Evolutionary conservation across 2,113 vertebrate species (phyloP).

Genomic region (Crotalus horridus): DNA sequence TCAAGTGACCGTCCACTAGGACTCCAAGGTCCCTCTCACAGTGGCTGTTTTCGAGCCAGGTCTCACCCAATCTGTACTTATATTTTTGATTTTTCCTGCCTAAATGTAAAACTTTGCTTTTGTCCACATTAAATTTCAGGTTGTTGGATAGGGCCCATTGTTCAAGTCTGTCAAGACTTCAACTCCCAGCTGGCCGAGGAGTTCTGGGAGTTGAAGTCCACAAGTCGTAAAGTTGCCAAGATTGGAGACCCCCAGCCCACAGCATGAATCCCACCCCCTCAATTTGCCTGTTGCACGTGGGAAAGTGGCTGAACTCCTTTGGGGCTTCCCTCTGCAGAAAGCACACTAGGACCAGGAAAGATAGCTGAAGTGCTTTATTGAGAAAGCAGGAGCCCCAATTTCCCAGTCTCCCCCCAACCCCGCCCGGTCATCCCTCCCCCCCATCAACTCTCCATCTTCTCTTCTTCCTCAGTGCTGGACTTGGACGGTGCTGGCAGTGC

Average conservation of each 20-base stretch:
- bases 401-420: neutral
- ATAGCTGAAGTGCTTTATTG: neutral
- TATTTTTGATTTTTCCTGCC: no score
- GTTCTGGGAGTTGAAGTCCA: neutral
- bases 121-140: no score
- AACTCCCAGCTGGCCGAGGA: neutral
- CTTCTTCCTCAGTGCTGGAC: constrained; percentile 8
- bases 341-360: neutral
- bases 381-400: neutral
- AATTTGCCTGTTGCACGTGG: no score
- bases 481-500: constrained; percentile 54
- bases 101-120: no score
- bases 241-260: neutral
- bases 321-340: neutral
- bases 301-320: neutral
- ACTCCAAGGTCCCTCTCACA: no score
- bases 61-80: no score
- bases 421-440: accelerated
- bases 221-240: neutral
- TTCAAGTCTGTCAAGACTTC: no score
- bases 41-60: no score
- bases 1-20: no score
- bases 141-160: neutral
- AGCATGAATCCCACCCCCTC: neutral
- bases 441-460: neutral